phyloP scores from a whole-genome alignment of 1,140 invertebrate genomes.

The Cardiocondyla obscurior region DNA sequence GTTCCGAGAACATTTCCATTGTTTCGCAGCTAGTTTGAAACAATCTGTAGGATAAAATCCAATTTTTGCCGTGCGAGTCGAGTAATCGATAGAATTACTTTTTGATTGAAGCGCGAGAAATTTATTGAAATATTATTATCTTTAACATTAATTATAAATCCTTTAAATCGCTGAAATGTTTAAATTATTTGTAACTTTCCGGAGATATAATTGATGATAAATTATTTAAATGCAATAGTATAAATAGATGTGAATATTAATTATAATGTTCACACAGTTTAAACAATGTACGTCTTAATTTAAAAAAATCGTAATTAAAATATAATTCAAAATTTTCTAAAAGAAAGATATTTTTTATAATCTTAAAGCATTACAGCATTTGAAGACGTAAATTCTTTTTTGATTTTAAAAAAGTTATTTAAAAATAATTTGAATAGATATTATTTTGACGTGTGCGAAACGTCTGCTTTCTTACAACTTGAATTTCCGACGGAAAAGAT shows the following conservation, averaged over 20 bases:
- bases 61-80: not conserved
- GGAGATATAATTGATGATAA: not conserved
- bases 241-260: not conserved
- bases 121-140: not conserved
- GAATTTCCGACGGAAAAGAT: slow-evolving; percentile 12
- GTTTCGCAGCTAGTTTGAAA: slow-evolving; percentile 3
- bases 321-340: not conserved
- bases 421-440: not conserved
- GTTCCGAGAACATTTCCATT: slow-evolving; percentile 5
- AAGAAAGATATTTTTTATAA: not conserved
- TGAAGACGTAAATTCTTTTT: too few species aligned
- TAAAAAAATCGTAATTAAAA: not conserved
- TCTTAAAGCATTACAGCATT: not conserved
- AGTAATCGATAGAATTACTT: not conserved
- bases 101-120: slow-evolving; percentile 5
- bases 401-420: too few species aligned
- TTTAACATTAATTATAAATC: not conserved
- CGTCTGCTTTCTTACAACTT: not conserved
- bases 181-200: not conserved
- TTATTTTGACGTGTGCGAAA: not conserved
- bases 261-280: not conserved
- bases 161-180: not conserved
- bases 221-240: not conserved
- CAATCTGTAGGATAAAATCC: not conserved
- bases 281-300: not conserved